phyloP scores from a whole-genome alignment of 2,797 vertebrate genomes.

The Anguilla marmorata region DNA sequence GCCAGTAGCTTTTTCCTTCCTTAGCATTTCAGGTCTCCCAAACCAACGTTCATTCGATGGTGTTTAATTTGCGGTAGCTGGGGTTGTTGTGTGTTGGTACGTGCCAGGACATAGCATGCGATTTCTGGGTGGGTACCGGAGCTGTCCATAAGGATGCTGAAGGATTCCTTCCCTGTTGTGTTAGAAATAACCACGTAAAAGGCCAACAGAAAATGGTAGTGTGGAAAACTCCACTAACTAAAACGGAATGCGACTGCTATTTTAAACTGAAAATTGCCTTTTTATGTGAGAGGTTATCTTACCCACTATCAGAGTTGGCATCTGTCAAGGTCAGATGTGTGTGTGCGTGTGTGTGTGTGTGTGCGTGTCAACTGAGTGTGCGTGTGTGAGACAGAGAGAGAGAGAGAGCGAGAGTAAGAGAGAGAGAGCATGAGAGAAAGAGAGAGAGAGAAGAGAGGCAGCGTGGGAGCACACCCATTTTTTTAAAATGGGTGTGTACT shows the following conservation, averaged over 20 bases:
- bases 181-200: not conserved
- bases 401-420: not conserved
- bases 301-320: not conserved
- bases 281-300: not conserved
- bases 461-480: not conserved
- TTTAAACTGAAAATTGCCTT: not conserved
- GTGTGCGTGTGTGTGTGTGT: not conserved
- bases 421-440: not conserved
- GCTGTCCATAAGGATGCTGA: not conserved
- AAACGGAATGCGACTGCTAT: not conserved
- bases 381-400: not conserved
- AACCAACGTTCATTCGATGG: not conserved
- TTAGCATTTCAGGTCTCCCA: not conserved
- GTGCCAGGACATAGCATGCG: not conserved
- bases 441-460: not conserved
- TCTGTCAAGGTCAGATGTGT: not conserved
- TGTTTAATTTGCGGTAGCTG: not conserved
- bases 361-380: not conserved
- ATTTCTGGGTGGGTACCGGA: not conserved
- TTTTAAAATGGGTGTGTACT: constrained; percentile 68
- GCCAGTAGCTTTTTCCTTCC: not conserved
- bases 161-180: not conserved
- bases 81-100: not conserved
- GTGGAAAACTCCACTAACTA: not conserved
- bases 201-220: not conserved